Evolutionary conservation across 2,888 invertebrate genomes (phyloP).

Genomic region (Anoncus sp.): DNA sequence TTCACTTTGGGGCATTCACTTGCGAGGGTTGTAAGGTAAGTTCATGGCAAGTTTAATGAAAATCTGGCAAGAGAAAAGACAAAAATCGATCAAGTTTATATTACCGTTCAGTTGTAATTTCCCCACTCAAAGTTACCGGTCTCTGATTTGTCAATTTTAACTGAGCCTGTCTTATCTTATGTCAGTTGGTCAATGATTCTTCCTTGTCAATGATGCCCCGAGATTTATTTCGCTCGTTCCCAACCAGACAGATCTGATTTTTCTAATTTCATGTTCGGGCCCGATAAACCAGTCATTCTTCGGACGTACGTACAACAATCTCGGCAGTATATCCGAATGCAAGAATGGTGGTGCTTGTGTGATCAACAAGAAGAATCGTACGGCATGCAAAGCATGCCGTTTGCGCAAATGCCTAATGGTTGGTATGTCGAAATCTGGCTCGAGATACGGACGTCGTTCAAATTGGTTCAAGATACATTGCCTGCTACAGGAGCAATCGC

Average conservation of each 20-base stretch:
- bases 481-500: slow-evolving; percentile 85
- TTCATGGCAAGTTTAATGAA: slow-evolving; percentile 18
- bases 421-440: slow-evolving; percentile 97
- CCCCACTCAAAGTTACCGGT: background rate
- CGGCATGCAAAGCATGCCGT: slow-evolving; percentile 95
- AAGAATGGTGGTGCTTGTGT: slow-evolving; percentile 96
- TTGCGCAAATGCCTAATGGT: slow-evolving; percentile 93
- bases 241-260: slow-evolving; percentile 36
- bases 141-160: background rate
- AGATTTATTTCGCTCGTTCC: background rate
- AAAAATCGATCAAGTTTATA: background rate
- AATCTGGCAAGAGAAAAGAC: background rate
- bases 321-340: slow-evolving; percentile 94
- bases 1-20: slow-evolving; percentile 81
- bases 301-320: slow-evolving; percentile 95
- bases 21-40: slow-evolving; percentile 81
- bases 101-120: background rate
- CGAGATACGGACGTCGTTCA: slow-evolving; percentile 94
- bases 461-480: slow-evolving; percentile 97
- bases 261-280: slow-evolving; percentile 67
- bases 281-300: slow-evolving; percentile 97
- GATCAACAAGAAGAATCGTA: slow-evolving; percentile 96
- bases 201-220: background rate
- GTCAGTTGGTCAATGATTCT: background rate
- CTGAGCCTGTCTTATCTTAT: background rate